phyloP scores from a whole-genome alignment of 1,140 invertebrate species.

The Hylyphantes graminicola region DNA sequence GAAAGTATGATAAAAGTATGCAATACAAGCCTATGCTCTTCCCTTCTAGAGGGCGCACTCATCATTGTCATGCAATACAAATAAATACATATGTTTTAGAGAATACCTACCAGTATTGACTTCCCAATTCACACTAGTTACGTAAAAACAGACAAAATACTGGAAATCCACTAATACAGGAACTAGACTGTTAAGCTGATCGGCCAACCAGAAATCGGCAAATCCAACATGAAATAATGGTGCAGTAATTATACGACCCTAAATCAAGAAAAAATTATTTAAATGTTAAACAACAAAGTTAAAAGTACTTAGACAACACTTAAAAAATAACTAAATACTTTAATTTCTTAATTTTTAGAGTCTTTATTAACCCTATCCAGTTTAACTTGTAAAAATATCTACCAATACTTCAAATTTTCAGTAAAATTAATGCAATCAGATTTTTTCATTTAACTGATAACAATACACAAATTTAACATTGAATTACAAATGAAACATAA shows the following conservation, averaged over 20 bases:
- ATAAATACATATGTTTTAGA: neutral
- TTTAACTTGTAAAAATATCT: too few species aligned
- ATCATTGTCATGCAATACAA: neutral
- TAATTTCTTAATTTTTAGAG: neutral
- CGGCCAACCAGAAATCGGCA: slow-evolving; percentile 99
- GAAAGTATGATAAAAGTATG: too few species aligned
- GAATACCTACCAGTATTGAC: slow-evolving; percentile 61
- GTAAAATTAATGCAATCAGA: too few species aligned
- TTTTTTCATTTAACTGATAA: too few species aligned
- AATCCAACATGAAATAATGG: slow-evolving; percentile 97
- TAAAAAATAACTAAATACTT: neutral
- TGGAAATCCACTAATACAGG: slow-evolving; percentile 93
- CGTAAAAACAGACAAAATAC: slow-evolving; percentile 81
- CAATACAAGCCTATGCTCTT: too few species aligned
- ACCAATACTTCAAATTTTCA: too few species aligned
- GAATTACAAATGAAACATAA: too few species aligned
- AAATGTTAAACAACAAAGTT: neutral
- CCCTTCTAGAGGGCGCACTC: too few species aligned
- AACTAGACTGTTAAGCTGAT: slow-evolving; percentile 95
- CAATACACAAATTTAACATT: too few species aligned
- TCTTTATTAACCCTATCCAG: neutral
- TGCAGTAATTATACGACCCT: slow-evolving; percentile 86
- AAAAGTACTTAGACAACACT: neutral
- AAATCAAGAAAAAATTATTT: slow-evolving; percentile 57
- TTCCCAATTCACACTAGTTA: slow-evolving; percentile 67